Percentiles rank a stretch among this genome's conserved stretches.
phyloP scores from a whole-genome alignment of 1,140 invertebrate genomes.

The Muscidifurax raptorellus region DNA sequence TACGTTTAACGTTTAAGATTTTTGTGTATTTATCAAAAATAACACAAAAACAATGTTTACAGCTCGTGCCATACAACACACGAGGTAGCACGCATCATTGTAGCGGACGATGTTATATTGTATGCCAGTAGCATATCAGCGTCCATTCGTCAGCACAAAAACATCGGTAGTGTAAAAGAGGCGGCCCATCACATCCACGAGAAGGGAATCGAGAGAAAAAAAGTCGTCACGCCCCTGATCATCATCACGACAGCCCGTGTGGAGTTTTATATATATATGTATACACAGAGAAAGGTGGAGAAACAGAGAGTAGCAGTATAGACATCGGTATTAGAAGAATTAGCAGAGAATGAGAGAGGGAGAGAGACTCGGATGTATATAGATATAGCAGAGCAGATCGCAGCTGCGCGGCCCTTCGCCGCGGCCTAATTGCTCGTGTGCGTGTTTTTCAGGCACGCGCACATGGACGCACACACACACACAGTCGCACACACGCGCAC shows the following conservation, averaged over 20 bases:
- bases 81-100: too few species aligned
- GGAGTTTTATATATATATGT: too few species aligned
- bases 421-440: neutral
- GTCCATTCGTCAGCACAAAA: neutral
- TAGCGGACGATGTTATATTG: too few species aligned
- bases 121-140: neutral
- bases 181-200: too few species aligned
- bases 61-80: neutral
- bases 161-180: neutral
- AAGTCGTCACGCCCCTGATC: too few species aligned
- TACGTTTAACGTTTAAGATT: neutral
- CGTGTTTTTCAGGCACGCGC: neutral
- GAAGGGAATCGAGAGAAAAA: too few species aligned
- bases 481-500: constrained; percentile 32
- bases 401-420: neutral
- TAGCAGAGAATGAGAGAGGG: neutral
- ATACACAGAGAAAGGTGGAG: neutral
- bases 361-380: neutral
- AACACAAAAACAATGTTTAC: neutral
- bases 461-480: neutral
- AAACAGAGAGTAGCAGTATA: neutral
- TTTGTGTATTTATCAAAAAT: neutral
- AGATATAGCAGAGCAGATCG: neutral
- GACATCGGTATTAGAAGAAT: neutral
- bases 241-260: too few species aligned